Evolutionary conservation across 2,113 vertebrate species (phyloP), one percentile per base, ranked within the genome.

Genomic region (Cacatua alba): DNA sequence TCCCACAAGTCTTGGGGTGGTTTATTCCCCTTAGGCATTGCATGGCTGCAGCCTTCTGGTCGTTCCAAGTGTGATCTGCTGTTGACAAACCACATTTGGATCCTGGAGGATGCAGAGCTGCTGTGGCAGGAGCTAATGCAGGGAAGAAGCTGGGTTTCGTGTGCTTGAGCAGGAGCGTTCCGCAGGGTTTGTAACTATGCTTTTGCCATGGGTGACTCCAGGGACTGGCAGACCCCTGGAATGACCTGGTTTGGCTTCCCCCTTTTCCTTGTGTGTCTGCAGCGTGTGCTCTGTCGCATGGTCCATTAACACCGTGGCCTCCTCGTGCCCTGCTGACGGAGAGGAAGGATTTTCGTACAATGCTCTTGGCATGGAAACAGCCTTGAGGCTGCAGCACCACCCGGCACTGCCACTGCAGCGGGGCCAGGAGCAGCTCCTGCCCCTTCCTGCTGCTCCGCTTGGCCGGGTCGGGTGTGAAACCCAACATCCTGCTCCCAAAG

Each of bases 351-450:
- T 6, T 6, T 25, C 2, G 18, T 3, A 82, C 94, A 91, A 91
- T 91, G 95, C 37, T 74, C 31, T 70, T 96, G 96, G 95, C 96
- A 91, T 19, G 92, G 52, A 87, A 92, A 91, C 93, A 81, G 72
- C 72, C 37, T 55, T 10, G 9, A 26, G 59, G 24, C 33, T 21
- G 29, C 68, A 7, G 18, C 91, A 33, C 83, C 92, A 75, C 64
- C 90, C 87, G 11, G 83, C 60, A 17, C 69, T 28, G 81, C 90
- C 93, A 6, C 55, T 57, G 31, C 31, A 33, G 31, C 20, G 4
- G 33, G 33, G 57, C 57, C 57, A 23, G 33, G 49, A 9, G 46
- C 80, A 18, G 64, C 9, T 35, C 76, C 17, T 3, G 13, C 59
- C 71, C 52, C 43, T 46, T 35, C 82, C 77, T 20, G 29, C 9